A percentile compares a stretch with the other conserved stretches of the same genome.
phyloP scores from a whole-genome alignment of 2,888 invertebrate genomes.

The Troides aeacus region DNA sequence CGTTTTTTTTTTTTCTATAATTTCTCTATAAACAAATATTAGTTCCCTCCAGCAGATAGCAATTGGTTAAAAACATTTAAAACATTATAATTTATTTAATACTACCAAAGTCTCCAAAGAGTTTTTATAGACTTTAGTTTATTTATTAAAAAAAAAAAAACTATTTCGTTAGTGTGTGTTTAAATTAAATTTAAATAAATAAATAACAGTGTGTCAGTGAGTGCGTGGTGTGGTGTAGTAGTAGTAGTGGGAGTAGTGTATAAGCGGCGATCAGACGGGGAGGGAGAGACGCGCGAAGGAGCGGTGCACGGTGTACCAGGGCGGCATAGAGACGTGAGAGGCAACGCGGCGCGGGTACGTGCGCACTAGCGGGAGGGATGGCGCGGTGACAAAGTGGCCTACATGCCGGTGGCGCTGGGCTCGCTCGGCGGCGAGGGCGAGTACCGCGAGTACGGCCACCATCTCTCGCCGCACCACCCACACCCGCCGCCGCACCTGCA shows the following conservation, averaged over 20 bases:
- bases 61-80: no score
- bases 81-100: slow-evolving; percentile 30
- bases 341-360: slow-evolving; percentile 31
- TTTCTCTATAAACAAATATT: no score
- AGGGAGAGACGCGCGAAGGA: not conserved
- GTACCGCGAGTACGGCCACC: slow-evolving; percentile 75
- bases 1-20: not conserved
- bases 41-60: no score
- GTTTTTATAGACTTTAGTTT: slow-evolving; percentile 29
- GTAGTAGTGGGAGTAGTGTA: no score
- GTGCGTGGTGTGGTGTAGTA: no score
- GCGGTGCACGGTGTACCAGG: slow-evolving; percentile 46
- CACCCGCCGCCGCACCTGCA: slow-evolving; percentile 47
- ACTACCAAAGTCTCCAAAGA: slow-evolving; percentile 62
- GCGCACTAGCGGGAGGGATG: slow-evolving; percentile 55
- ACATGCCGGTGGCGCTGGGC: slow-evolving; percentile 83
- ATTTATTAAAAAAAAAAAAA: slow-evolving; percentile 30
- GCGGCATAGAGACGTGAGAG: slow-evolving; percentile 36
- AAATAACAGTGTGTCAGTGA: not conserved
- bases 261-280: not conserved
- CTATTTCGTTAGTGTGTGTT: slow-evolving; percentile 14
- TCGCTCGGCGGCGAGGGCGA: slow-evolving; percentile 83
- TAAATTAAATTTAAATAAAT: slow-evolving; percentile 23
- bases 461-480: slow-evolving; percentile 72
- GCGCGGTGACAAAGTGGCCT: slow-evolving; percentile 83